Evolutionary conservation across 2,888 invertebrate species (phyloP).

Genomic region (Kryphioiulus occultus): DNA sequence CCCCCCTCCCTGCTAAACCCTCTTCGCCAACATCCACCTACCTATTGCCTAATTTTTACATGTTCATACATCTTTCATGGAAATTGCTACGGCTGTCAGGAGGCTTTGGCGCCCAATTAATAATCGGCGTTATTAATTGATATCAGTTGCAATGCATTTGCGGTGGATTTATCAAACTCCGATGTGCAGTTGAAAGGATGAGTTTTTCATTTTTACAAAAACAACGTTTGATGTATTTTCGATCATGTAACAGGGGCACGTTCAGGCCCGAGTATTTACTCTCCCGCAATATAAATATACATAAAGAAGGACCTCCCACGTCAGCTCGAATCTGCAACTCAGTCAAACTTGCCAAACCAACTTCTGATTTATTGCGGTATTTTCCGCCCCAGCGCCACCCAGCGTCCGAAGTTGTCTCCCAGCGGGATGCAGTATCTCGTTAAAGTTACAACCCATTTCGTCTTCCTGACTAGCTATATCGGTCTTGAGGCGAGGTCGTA

Average conservation of each 20-base stretch:
- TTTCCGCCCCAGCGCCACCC: conserved; percentile 34
- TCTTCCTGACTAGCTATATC: background rate
- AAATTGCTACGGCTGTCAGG: conserved; percentile 13
- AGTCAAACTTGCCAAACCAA: conserved; percentile 36
- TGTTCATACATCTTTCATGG: conserved; percentile 29
- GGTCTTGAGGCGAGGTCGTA: background rate
- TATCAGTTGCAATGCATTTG: conserved; percentile 37
- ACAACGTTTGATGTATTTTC: background rate
- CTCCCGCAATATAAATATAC: background rate
- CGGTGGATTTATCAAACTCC: conserved; percentile 24
- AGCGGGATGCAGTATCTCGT: background rate
- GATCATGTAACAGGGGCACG: conserved; percentile 17
- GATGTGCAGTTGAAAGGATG: conserved; percentile 5
- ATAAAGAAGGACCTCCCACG: conserved; percentile 28
- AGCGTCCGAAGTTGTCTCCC: conserved; percentile 1
- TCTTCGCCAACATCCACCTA: background rate
- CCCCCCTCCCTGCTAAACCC: background rate
- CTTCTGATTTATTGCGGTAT: background rate
- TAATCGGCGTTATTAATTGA: conserved; percentile 35
- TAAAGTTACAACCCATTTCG: background rate
- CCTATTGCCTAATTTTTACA: conserved; percentile 25
- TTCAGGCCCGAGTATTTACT: background rate
- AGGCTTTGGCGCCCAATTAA: conserved; percentile 13
- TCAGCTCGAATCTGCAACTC: conserved; percentile 23
- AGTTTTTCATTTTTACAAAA: background rate